Evolutionary conservation across 2,113 vertebrate species (phyloP).

Genomic region (Alosa alosa): DNA sequence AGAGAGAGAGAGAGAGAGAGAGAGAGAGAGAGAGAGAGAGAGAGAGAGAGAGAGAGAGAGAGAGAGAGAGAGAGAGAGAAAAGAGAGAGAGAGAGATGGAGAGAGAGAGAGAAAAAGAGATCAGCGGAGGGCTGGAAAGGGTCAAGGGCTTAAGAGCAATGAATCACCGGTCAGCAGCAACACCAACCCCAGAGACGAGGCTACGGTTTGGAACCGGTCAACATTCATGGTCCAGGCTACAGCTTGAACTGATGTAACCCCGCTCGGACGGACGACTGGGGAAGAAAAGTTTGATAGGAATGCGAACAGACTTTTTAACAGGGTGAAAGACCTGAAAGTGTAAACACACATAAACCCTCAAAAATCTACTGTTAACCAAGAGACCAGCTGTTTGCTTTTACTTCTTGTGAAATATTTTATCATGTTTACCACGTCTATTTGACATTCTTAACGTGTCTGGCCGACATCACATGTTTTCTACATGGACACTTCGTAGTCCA

Average conservation of each 20-base stretch:
- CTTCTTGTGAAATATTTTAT: not conserved
- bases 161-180: not conserved
- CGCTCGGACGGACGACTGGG: not conserved
- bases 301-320: not conserved
- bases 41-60: too few relatives aligned
- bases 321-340: too few relatives aligned
- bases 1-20: too few relatives aligned
- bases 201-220: not conserved
- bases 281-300: not conserved
- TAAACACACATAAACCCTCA: too few relatives aligned
- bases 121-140: too few relatives aligned
- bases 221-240: not conserved
- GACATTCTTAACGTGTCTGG: not conserved
- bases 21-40: too few relatives aligned
- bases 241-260: not conserved
- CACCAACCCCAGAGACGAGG: too few relatives aligned
- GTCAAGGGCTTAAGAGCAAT: not conserved
- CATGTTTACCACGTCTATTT: not conserved
- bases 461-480: not conserved
- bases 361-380: not conserved
- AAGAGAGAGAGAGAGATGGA: too few relatives aligned
- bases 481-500: too few relatives aligned
- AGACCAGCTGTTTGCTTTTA: not conserved
- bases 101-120: too few relatives aligned
- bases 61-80: too few relatives aligned